Percentiles rank a stretch among this genome's conserved stretches.
These are phyloP conservation scores for Lynx canadensis DNA, from an alignment of 2,113 vertebrate genomes.

Conservation along the genomic window DNA sequence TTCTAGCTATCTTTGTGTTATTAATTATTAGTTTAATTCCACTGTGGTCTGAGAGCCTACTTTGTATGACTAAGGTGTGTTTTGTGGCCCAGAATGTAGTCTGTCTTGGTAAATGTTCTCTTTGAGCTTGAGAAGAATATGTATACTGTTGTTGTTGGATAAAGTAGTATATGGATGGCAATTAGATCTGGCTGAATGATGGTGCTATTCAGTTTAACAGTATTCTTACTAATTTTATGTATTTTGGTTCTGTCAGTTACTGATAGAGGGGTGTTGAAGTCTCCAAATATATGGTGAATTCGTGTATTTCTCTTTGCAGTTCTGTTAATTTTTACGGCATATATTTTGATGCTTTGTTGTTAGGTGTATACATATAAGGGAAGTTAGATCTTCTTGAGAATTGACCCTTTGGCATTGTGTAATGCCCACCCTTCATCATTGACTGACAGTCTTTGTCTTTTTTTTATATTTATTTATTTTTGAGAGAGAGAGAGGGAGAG, in stretches of 20 bases:
- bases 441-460: not conserved
- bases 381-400: not conserved
- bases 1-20: not conserved
- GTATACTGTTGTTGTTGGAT: not conserved
- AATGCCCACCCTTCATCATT: not conserved
- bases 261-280: not conserved
- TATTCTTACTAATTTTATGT: not conserved
- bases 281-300: not conserved
- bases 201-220: not conserved
- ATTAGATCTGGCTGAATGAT: not conserved
- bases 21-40: not conserved
- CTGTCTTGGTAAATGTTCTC: not conserved
- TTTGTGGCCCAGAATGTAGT: not conserved
- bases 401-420: not conserved
- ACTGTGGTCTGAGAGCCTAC: not conserved
- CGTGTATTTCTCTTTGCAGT: not conserved
- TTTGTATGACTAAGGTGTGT: not conserved
- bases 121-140: slow-evolving; percentile 5
- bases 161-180: not conserved
- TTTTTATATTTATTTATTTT: not conserved
- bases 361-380: not conserved
- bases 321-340: not conserved
- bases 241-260: not conserved
- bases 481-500: too few species aligned
- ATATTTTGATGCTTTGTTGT: not conserved